phyloP scores from a whole-genome alignment of 2,113 vertebrate genomes.

The Ancistrus triradiatus region DNA sequence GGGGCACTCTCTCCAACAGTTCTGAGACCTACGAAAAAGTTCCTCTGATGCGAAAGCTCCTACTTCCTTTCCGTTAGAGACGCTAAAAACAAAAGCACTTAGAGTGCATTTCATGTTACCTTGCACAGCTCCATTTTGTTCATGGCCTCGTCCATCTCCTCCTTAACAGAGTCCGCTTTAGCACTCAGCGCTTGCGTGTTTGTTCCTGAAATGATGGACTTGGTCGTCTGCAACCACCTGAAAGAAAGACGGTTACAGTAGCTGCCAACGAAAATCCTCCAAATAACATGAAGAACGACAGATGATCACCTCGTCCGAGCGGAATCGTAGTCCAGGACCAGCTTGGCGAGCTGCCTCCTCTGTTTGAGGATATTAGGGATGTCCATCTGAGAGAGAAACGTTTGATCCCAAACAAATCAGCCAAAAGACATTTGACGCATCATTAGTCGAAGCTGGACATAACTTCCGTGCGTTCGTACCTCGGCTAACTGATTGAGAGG shows the following conservation, averaged over 20 bases:
- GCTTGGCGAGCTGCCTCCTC: slow-evolving; percentile 89
- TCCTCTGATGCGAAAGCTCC: too few relatives aligned
- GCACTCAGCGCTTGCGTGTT: slow-evolving; percentile 96
- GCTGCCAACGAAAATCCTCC: too few relatives aligned
- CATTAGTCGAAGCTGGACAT: too few relatives aligned
- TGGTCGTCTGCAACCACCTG: slow-evolving; percentile 97
- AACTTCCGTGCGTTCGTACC: slow-evolving; percentile 61
- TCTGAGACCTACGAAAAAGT: too few relatives aligned
- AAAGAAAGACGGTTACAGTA: not conserved
- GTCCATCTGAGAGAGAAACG: slow-evolving; percentile 72
- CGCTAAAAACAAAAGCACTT: too few relatives aligned
- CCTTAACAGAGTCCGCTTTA: slow-evolving; percentile 92
- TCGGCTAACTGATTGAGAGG: slow-evolving; percentile 85
- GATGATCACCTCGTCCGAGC: slow-evolving; percentile 92
- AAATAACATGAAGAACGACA: too few relatives aligned
- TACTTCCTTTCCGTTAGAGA: too few relatives aligned
- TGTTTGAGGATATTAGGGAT: slow-evolving; percentile 97
- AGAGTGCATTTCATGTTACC: too few relatives aligned
- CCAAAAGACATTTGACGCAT: not conserved
- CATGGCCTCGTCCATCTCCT: slow-evolving; percentile 96
- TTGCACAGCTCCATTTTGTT: slow-evolving; percentile 98
- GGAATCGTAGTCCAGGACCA: slow-evolving; percentile 97
- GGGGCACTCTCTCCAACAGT: too few relatives aligned
- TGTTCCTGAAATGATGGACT: slow-evolving; percentile 89
- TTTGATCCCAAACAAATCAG: not conserved